These are phyloP conservation scores for Euura saliciscinereae DNA, from an alignment of 1,140 invertebrate species.

Conservation along the genomic window DNA sequence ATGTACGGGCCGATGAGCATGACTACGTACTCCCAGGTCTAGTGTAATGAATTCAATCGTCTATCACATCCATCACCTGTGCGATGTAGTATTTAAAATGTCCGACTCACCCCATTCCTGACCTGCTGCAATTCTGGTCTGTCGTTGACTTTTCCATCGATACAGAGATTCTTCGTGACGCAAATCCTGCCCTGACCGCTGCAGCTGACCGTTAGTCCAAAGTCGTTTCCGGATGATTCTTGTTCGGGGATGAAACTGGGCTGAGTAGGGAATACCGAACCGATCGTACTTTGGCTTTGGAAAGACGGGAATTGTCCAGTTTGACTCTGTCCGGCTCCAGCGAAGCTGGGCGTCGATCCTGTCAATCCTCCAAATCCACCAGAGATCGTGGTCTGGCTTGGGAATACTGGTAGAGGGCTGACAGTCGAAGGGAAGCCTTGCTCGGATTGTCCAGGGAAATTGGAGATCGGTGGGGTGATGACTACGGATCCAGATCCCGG, in stretches of 20 bases:
- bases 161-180: conserved; percentile 62
- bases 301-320: neutral
- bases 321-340: too few species aligned
- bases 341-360: neutral
- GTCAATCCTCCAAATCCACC: too few species aligned
- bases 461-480: conserved; percentile 8
- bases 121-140: conserved; percentile 57
- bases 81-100: neutral
- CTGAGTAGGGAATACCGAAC: neutral
- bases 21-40: neutral
- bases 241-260: neutral
- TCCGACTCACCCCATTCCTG: conserved; percentile 48
- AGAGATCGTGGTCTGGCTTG: neutral
- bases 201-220: conserved; percentile 46
- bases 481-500: conserved; percentile 33
- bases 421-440: neutral
- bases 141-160: conserved; percentile 61
- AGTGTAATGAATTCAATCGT: neutral
- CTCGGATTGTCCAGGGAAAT: neutral
- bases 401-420: neutral
- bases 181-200: conserved; percentile 62
- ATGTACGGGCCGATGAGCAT: neutral
- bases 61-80: neutral
- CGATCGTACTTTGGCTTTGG: neutral
- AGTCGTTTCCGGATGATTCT: conserved; percentile 14